Percentiles rank a stretch among this genome's conserved stretches.
Conservation (phyloP, 2,113 vertebrate genomes). For the Dipodomys ordii region DNA sequence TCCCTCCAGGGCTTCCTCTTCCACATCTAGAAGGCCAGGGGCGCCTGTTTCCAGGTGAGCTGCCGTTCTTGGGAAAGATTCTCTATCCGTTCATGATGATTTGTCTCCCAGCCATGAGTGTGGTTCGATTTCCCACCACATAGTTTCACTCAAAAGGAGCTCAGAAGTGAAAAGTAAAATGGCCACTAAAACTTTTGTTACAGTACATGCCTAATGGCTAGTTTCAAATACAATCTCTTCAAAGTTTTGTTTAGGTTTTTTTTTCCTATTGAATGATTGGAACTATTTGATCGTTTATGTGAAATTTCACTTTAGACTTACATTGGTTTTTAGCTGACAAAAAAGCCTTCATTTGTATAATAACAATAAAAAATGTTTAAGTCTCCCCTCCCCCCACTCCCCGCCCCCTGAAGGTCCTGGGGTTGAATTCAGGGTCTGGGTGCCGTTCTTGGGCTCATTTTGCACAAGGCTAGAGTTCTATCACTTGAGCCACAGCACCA, state of each 20-base stretch:
- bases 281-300: slow-evolving; percentile 20
- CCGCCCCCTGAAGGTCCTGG: too few species aligned
- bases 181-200: slow-evolving; percentile 59
- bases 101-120: background rate
- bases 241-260: slow-evolving; percentile 16
- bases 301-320: slow-evolving; percentile 51
- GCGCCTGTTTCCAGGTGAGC: too few species aligned
- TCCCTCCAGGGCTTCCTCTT: background rate
- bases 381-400: too few species aligned
- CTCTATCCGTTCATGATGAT: background rate
- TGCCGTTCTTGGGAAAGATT: background rate
- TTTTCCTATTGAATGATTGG: background rate
- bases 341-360: background rate
- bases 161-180: slow-evolving; percentile 60
- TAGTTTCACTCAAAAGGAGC: slow-evolving; percentile 66
- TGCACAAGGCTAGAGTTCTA: too few species aligned
- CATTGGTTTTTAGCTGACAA: slow-evolving; percentile 22
- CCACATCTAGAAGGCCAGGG: background rate
- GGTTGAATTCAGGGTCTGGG: too few species aligned
- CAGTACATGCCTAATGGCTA: slow-evolving; percentile 16
- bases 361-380: too few species aligned
- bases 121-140: background rate
- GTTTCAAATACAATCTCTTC: slow-evolving; percentile 61
- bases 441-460: too few species aligned
- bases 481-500: too few species aligned